phyloP scores from a whole-genome alignment of 2,888 invertebrate genomes.

The Troglohyphantes excavatus region DNA sequence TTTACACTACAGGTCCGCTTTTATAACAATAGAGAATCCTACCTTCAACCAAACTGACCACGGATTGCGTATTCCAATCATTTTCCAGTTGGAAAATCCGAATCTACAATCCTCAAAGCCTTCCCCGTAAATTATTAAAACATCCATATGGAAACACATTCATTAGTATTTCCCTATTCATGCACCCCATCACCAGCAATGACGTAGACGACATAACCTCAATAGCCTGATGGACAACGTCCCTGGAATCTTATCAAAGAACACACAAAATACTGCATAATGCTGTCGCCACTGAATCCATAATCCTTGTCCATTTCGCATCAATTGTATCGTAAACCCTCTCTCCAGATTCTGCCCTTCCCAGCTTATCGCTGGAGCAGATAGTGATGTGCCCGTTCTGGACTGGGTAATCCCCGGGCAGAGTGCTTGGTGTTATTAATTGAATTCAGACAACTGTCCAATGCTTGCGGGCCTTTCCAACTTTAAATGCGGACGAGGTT shows the following conservation, averaged over 20 bases:
- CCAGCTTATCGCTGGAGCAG: constrained; percentile 12
- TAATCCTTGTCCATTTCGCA: constrained; percentile 45
- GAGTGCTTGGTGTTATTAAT: constrained; percentile 49
- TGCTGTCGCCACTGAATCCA: background rate
- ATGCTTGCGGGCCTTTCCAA: constrained; percentile 27
- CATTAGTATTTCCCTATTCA: no score
- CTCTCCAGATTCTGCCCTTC: constrained; percentile 25
- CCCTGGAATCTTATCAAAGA: background rate
- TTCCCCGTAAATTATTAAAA: no score
- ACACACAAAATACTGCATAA: constrained; percentile 10
- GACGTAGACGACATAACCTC: no score
- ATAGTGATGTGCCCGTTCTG: constrained; percentile 14
- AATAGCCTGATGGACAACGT: background rate
- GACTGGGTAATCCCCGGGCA: constrained; percentile 12
- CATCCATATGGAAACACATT: no score
- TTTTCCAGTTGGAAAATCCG: no score
- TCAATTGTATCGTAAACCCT: constrained; percentile 32
- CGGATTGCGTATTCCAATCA: no score
- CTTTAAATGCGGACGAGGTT: background rate
- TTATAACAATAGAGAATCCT: no score
- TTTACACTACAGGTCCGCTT: no score
- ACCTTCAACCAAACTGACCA: no score
- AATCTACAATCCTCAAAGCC: no score
- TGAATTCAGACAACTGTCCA: constrained; percentile 42
- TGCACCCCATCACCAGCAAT: no score